Evolutionary conservation across 2,888 invertebrate species (phyloP).

Genomic region (Ennomos quercinarius): DNA sequence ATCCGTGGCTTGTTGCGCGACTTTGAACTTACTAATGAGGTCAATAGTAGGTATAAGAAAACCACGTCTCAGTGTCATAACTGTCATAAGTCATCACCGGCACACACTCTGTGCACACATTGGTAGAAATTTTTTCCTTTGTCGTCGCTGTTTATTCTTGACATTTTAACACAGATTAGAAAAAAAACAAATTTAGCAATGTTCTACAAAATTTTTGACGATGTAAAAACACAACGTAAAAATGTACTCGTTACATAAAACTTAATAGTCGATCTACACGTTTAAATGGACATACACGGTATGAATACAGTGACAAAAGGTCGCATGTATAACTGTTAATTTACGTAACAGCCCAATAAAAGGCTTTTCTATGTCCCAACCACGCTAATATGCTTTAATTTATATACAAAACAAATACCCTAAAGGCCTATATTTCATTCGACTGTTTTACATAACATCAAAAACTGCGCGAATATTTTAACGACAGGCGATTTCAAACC

Average conservation of each 20-base stretch:
- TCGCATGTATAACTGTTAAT: slow-evolving; percentile 45
- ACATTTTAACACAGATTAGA: too few relatives aligned
- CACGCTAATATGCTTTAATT: slow-evolving; percentile 46
- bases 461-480: slow-evolving; percentile 45
- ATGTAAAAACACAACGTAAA: neutral
- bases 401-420: slow-evolving; percentile 51
- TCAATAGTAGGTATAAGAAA: too few relatives aligned
- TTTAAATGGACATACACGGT: slow-evolving; percentile 19
- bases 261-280: slow-evolving; percentile 5
- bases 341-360: slow-evolving; percentile 49
- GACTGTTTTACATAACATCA: slow-evolving; percentile 46
- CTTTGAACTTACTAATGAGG: too few relatives aligned
- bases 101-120: too few relatives aligned
- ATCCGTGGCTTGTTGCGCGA: too few relatives aligned
- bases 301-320: slow-evolving; percentile 30
- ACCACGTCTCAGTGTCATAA: too few relatives aligned
- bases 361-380: slow-evolving; percentile 38
- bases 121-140: too few relatives aligned
- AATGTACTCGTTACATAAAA: slow-evolving; percentile 6
- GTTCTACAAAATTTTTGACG: slow-evolving; percentile 1
- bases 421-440: slow-evolving; percentile 47
- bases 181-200: too few relatives aligned
- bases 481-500: slow-evolving; percentile 5
- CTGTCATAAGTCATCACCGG: too few relatives aligned
- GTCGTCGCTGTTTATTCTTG: too few relatives aligned